These are phyloP conservation scores for Odontamblyopus lacepedii DNA, from an alignment of 2,797 vertebrate genomes.

Conservation along the genomic window DNA sequence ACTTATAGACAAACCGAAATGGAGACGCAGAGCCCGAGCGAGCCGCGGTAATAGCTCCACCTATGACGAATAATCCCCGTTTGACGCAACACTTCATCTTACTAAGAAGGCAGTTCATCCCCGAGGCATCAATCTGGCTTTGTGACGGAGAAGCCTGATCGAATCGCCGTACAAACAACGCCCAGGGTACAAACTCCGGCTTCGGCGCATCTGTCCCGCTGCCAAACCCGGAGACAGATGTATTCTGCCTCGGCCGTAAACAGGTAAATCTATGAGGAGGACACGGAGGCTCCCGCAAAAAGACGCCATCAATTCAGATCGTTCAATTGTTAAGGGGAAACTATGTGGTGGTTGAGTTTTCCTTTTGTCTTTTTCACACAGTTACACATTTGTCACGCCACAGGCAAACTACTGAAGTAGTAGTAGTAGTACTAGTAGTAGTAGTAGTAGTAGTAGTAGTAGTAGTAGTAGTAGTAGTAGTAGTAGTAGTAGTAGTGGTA, in stretches of 20 bases:
- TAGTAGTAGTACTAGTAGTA: not conserved
- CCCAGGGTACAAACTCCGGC: not conserved
- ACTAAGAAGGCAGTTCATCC: constrained; percentile 2
- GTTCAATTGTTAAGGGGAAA: not conserved
- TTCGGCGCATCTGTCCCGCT: not conserved
- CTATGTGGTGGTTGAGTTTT: not conserved
- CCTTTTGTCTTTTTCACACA: not conserved
- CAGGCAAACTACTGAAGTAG: not conserved
- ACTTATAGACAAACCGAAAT: constrained; percentile 4
- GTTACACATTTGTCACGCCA: too few relatives aligned
- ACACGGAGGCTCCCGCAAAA: not conserved
- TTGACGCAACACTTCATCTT: constrained; percentile 2
- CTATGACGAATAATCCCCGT: constrained; percentile 5
- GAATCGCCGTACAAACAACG: too few relatives aligned
- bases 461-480: not conserved
- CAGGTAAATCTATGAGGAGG: constrained; percentile 3
- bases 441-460: not conserved
- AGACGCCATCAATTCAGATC: not conserved
- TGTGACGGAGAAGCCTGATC: not conserved
- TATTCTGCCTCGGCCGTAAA: not conserved
- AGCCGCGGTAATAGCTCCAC: not conserved
- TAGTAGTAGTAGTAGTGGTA: not conserved
- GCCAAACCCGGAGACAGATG: not conserved
- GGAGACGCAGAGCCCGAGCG: not conserved
- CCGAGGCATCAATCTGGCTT: not conserved